Evolutionary conservation across 1,140 invertebrate genomes (phyloP), one percentile per base, ranked within the genome.

Genomic region (Psix sp.): DNA sequence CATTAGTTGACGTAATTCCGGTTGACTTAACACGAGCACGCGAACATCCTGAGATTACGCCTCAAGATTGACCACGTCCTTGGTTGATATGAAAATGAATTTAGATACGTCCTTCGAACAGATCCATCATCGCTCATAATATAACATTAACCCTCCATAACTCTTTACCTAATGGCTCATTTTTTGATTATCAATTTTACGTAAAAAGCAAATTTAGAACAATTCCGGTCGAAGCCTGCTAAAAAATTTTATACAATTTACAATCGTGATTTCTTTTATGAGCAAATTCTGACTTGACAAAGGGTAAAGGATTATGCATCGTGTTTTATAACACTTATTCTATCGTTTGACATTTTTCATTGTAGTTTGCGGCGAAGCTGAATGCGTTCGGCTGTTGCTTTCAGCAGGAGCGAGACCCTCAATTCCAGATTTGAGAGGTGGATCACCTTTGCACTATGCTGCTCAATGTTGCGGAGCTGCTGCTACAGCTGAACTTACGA

Each of bases 361-460:
- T 35, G 1, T 13, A 96, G 95, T 97, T 15, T 97, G 96, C 80
- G 95, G 95, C 0, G 95, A 97, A 83, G 91, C 94, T 16, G 95
- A 96, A 71, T 94, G 92, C 62, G 88, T 98, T 54, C 91, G 96
- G 4, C 89, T 96, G 0, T 91, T 99, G 4, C 85, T 98, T 42
- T 91, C 93, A 1, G 91, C 93, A 0, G 95, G 95, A 2, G 96
- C 95, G 0, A 91, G 93, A 68, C 90, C 95, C 9, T 93, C 94
- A 0, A 94, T 93, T 0, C 92, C 95, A 0, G 98, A 99, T 85
- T 92, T 96, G 52, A 96, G 98, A 81, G 95, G 95, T 3, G 98
- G 97, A 6, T 96, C 94, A 79, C 96, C 98, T 0, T 87, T 99
- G 15, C 98, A 99, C 84, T 99, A 99, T 87, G 97, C 97, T 0